phyloP scores from a whole-genome alignment of 2,113 vertebrate species.

The Bagarius yarrelli region DNA sequence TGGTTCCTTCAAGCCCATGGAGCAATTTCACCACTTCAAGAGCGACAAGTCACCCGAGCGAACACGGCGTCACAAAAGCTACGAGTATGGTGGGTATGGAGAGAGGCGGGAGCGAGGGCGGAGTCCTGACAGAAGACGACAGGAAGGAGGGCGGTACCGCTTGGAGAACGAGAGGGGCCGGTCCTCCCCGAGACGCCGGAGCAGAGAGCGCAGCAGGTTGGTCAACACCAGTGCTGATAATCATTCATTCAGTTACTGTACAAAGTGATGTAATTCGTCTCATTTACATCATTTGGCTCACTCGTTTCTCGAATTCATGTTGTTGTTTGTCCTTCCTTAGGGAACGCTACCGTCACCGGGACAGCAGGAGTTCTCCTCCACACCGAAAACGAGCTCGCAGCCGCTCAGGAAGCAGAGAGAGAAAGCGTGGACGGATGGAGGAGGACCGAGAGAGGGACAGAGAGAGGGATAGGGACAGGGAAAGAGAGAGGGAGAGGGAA shows the following conservation, averaged over 20 bases:
- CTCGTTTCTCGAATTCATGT: too few relatives aligned
- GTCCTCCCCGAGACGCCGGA: constrained; percentile 79
- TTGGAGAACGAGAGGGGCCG: constrained; percentile 81
- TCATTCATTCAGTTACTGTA: not conserved
- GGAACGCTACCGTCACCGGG: constrained; percentile 86
- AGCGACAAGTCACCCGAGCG: constrained; percentile 83
- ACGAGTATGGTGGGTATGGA: constrained; percentile 69
- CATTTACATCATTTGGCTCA: too few relatives aligned
- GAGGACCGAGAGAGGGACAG: constrained; percentile 73
- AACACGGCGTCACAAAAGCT: constrained; percentile 80
- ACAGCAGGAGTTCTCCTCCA: constrained; percentile 81
- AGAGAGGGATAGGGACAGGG: constrained; percentile 70
- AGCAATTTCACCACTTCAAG: constrained; percentile 82
- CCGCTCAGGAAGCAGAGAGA: constrained; percentile 84
- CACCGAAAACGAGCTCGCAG: constrained; percentile 81
- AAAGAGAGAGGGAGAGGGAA: constrained; percentile 76
- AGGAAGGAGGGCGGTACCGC: constrained; percentile 77
- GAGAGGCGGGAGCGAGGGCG: constrained; percentile 84
- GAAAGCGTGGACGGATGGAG: constrained; percentile 88
- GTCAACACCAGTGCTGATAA: not conserved
- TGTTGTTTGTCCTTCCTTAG: constrained; percentile 49
- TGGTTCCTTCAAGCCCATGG: constrained; percentile 66
- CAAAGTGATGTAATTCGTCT: not conserved
- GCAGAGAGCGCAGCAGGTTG: constrained; percentile 87
- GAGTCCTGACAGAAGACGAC: constrained; percentile 80